Evolutionary conservation across 2,888 invertebrate species (phyloP).

Genomic region (Ectemnius continuus): DNA sequence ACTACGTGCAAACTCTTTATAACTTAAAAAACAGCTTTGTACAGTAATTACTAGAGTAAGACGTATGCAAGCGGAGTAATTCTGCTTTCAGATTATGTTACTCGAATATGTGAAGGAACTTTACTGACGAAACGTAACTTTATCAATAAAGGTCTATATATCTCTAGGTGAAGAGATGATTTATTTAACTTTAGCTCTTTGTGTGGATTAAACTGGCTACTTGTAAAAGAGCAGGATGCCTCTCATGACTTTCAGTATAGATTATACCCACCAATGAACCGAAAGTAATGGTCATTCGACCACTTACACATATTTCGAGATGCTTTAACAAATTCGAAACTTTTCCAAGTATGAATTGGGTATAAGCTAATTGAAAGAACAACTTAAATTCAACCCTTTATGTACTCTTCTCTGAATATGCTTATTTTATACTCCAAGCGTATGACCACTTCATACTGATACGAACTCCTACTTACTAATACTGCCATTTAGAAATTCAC

Average conservation of each 20-base stretch:
- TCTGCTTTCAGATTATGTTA: constrained; percentile 38
- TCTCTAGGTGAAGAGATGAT: constrained; percentile 32
- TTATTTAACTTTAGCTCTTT: constrained; percentile 43
- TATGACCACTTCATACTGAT: too few species aligned
- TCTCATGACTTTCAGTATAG: constrained; percentile 10
- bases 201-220: not conserved
- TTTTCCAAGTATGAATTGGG: too few species aligned
- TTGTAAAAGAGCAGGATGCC: constrained; percentile 12
- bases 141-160: constrained; percentile 65
- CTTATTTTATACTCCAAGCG: too few species aligned
- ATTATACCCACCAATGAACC: not conserved
- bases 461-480: too few species aligned
- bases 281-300: too few species aligned
- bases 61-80: constrained; percentile 27
- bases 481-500: too few species aligned
- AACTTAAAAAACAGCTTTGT: constrained; percentile 40
- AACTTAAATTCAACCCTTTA: too few species aligned
- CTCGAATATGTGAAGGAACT: constrained; percentile 60
- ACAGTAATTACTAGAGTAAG: constrained; percentile 60
- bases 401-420: too few species aligned
- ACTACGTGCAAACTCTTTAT: constrained; percentile 37
- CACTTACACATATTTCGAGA: too few species aligned
- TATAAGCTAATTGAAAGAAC: too few species aligned
- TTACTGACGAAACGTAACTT: constrained; percentile 56
- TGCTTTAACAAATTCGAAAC: too few species aligned